Base-by-base conservation (phyloP, 2,797 vertebrate species). In the Taeniopygia guttata region DNA sequence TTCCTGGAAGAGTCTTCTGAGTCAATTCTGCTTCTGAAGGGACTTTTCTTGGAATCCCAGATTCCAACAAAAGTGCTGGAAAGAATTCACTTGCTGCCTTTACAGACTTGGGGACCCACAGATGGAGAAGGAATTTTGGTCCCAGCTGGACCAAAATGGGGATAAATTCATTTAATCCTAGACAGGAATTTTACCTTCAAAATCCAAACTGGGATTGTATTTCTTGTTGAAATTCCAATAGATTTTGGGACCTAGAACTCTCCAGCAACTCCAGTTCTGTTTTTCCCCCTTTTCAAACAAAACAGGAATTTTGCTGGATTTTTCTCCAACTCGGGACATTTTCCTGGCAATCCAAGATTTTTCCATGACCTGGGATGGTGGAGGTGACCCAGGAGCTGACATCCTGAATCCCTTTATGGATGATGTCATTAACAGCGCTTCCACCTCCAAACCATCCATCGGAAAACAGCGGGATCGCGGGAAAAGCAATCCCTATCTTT, bases 401-500 rank as follows among this genome's bases (percentile, higher is more conserved):
- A 88, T 77, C 79, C 72, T 73, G 69, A 62, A 59, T 76, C 48
- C 40, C 68, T 69, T 76, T 58, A 58, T 1, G 5, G 64, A 60
- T 16, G 55, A 79, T 12, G 67, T 32, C 88, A 87, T 83, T 59
- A 94, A 80, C 17, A 0, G 3, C 60, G 10, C 70, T 56, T 89
- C 63, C 18, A 36, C 23, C 63, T 89, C 78, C 75, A 66, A 87
- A 85, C 66, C 68, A 22, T 22, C 62, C 34, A 4, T 15, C 0
- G 9, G 78, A 68, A 93, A 89, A 69, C 11, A 76, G 36, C 10
- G 5, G 46, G 81, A 52, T 63, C 62, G 19, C 5, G 21, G 86
- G 91, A 94, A 93, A 70, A 84, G 54, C 14, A 21, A 78, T 67
- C 66, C 73, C 69, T 60, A 80, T 90, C 36, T 92, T 93, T 48